Conservation (phyloP, 2,113 vertebrate genomes). For the Poicephalus meyeri region DNA sequence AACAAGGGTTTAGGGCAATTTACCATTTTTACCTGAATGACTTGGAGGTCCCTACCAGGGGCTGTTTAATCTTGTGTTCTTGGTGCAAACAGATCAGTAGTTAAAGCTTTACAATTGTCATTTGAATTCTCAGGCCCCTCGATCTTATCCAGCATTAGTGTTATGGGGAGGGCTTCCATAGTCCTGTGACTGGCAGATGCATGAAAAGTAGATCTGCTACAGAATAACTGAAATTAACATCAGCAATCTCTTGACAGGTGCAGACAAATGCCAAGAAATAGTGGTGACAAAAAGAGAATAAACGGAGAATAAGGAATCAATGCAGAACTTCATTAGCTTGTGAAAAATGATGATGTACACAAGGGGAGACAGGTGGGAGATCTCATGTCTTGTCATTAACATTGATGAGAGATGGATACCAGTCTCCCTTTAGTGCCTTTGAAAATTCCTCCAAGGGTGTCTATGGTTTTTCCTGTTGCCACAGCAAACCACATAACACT, state of each 20-base stretch:
- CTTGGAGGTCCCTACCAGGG: background rate
- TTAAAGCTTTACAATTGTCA: background rate
- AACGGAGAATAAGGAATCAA: background rate
- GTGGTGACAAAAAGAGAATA: background rate
- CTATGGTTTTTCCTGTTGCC: background rate
- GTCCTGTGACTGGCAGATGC: background rate
- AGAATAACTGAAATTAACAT: background rate
- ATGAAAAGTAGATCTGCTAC: background rate
- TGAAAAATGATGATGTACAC: background rate
- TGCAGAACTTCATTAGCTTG: background rate
- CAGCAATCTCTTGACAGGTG: slow-evolving; percentile 8
- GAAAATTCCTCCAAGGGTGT: background rate
- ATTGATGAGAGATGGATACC: background rate
- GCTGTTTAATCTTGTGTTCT: background rate
- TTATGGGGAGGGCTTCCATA: background rate
- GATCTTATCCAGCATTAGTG: background rate
- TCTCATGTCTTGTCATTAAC: background rate
- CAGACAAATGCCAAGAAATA: slow-evolving; percentile 8
- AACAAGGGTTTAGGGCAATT: slow-evolving; percentile 44
- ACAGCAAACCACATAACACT: background rate
- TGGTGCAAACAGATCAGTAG: background rate
- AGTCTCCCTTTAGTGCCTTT: background rate
- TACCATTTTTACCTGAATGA: slow-evolving; percentile 43
- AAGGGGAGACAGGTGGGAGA: background rate
- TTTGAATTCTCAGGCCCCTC: background rate